Evolutionary conservation across 2,113 vertebrate species (phyloP).

Genomic region (Progne subis): DNA sequence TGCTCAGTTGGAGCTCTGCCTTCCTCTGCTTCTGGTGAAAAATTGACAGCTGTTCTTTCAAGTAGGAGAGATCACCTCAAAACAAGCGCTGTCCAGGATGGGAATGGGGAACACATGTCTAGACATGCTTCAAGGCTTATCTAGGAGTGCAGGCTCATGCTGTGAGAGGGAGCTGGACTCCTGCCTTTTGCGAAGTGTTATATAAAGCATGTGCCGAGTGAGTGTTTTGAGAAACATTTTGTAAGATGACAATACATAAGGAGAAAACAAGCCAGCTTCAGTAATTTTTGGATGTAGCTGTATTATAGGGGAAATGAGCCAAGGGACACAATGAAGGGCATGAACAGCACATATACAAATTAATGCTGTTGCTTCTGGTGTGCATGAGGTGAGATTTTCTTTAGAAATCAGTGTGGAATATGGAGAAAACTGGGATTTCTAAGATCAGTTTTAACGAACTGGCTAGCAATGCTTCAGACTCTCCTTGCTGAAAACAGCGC

Average conservation of each 20-base stretch:
- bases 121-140: not conserved
- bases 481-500: accelerated
- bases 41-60: not conserved
- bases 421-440: not conserved
- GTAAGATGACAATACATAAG: conserved; percentile 11
- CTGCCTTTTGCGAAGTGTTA: not conserved
- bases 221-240: conserved; percentile 23
- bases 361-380: not conserved
- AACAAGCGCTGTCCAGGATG: not conserved
- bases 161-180: not conserved
- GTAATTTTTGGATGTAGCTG: conserved; percentile 5
- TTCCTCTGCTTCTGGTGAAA: not conserved
- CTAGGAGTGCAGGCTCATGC: not conserved
- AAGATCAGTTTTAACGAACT: not conserved
- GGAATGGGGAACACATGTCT: not conserved
- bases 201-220: not conserved
- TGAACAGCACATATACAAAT: not conserved
- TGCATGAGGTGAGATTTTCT: not conserved
- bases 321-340: not conserved
- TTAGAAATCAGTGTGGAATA: not conserved
- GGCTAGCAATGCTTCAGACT: not conserved
- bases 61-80: not conserved
- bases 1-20: not conserved
- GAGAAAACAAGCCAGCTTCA: conserved; percentile 6
- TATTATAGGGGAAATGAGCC: not conserved